These are phyloP conservation scores for Eurystomus glaucurus DNA, from an alignment of 2,797 vertebrate species.

Conservation along the genomic window DNA sequence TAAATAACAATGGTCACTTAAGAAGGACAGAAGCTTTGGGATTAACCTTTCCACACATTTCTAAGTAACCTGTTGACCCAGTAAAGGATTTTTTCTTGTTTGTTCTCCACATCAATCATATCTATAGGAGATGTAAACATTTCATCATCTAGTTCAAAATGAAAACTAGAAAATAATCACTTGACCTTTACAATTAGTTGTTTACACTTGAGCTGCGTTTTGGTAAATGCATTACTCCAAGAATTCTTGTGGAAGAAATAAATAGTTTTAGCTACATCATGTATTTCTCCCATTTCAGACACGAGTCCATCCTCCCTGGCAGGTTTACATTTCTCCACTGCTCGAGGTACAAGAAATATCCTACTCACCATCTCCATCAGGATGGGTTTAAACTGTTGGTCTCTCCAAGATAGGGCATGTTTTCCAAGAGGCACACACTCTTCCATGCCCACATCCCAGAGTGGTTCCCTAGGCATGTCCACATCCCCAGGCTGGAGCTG, in stretches of 20 bases:
- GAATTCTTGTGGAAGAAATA: slow-evolving; percentile 31
- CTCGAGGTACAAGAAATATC: background rate
- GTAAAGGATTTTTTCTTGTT: slow-evolving; percentile 61
- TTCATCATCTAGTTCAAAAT: slow-evolving; percentile 61
- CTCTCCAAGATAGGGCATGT: background rate
- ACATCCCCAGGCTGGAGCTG: background rate
- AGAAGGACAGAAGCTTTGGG: slow-evolving; percentile 61
- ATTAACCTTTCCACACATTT: slow-evolving; percentile 68
- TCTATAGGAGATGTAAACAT: slow-evolving; percentile 66
- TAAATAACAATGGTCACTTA: slow-evolving; percentile 57
- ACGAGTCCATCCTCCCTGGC: background rate
- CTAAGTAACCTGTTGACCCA: slow-evolving; percentile 54
- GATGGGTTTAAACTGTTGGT: background rate
- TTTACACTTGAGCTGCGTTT: slow-evolving; percentile 52
- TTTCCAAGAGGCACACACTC: background rate
- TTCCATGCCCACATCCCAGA: background rate
- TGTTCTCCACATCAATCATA: slow-evolving; percentile 52
- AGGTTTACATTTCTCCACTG: background rate
- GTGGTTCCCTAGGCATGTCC: background rate
- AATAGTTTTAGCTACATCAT: background rate
- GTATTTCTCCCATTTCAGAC: background rate
- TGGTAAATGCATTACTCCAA: background rate
- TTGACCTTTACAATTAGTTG: slow-evolving; percentile 33
- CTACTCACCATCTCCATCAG: background rate
- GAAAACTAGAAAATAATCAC: slow-evolving; percentile 69